These are phyloP conservation scores for Drymonia ruficornis DNA, from an alignment of 2,888 invertebrate genomes.

Conservation along the genomic window DNA sequence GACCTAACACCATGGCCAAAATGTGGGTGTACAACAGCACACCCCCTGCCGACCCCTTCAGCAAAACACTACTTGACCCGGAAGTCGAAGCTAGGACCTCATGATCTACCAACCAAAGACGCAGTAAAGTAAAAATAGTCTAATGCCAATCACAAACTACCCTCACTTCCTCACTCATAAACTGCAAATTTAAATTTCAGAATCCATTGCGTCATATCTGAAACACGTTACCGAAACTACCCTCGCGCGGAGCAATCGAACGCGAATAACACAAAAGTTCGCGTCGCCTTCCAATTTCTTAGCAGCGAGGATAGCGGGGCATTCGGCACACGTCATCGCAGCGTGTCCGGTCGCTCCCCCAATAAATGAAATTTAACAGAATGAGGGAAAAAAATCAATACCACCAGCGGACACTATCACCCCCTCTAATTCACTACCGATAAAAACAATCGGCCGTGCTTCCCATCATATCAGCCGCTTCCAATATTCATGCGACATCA, in stretches of 20 bases:
- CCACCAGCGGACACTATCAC: slow-evolving; percentile 76
- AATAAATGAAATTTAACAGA: slow-evolving; percentile 85
- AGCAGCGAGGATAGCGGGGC: slow-evolving; percentile 30
- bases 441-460: slow-evolving; percentile 78
- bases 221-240: slow-evolving; percentile 12
- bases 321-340: slow-evolving; percentile 58
- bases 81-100: too few species aligned
- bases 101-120: too few species aligned
- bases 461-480: slow-evolving; percentile 54
- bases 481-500: slow-evolving; percentile 72
- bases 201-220: slow-evolving; percentile 25
- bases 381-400: slow-evolving; percentile 85
- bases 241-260: slow-evolving; percentile 20
- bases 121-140: background rate
- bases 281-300: slow-evolving; percentile 39
- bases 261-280: slow-evolving; percentile 17
- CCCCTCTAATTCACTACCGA: slow-evolving; percentile 80
- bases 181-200: background rate
- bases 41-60: too few species aligned
- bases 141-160: background rate
- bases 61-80: too few species aligned
- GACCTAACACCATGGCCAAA: too few species aligned
- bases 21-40: too few species aligned
- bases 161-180: background rate
- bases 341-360: slow-evolving; percentile 74